Base-by-base conservation (phyloP, 2,113 vertebrate species). In the Mormoops blainvillei region DNA sequence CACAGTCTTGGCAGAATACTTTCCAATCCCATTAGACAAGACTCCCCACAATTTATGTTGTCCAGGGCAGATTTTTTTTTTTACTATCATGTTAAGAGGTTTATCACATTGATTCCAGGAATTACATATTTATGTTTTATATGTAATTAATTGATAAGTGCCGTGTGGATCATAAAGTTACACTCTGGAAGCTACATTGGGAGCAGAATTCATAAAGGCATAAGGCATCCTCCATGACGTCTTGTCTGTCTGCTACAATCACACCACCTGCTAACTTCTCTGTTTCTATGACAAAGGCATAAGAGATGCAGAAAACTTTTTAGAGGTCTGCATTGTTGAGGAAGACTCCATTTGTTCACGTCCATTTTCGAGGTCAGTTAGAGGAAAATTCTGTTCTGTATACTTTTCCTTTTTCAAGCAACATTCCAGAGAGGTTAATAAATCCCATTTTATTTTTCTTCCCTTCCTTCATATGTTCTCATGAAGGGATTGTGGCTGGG, bases 191-290 rank as follows among this genome's bases (percentile, higher is more conserved):
- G 38, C 56, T 31, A 19, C 50, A 11, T 24, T 14, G 38, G 68
- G 41, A 67, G 36, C 13, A 65, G 84, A 28, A 67, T 26, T 52
- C 71, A 48, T 1, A 33, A 48, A 15, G 2, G 1, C 1, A 22
- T 1, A 33, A 38, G 43, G 24, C 13, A 12, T 41, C 11, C 5
- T 20, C 4, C 4, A 26, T 18, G 7, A 2, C 50, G n/a, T 11
- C 48, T 41, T 36, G 10, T 12, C n/a, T 22, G 1, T 24, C 3
- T 58, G 6, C 70, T 11, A 0, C 9, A 16, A 33, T 13, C 36
- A 31, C 18, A 15, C 5, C 1, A 5, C 31, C 58, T 16, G n/a
- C 50, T 19, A 12, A 31, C 70, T 76, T 58, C 50, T 84, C 36
- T 26, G 2, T n/a, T 74, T 56, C 45, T 82, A 20, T 11, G 41